phyloP scores from a whole-genome alignment of 1,140 invertebrate genomes.

The Antheraea pernyi region DNA sequence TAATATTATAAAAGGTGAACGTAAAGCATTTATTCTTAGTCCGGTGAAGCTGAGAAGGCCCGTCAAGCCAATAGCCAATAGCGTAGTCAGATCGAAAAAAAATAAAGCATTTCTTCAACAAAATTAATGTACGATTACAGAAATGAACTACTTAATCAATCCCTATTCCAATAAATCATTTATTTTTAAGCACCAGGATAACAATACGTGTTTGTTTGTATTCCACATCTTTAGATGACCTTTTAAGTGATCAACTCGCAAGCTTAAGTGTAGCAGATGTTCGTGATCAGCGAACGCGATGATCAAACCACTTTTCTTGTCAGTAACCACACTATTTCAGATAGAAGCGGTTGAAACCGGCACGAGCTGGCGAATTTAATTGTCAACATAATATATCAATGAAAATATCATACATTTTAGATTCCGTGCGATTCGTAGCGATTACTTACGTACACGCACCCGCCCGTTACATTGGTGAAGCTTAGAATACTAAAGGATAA shows the following conservation, averaged over 20 bases:
- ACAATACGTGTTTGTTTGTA: background rate
- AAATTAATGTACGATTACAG: background rate
- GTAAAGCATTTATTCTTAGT: too few species aligned
- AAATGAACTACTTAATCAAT: background rate
- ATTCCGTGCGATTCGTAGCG: conserved; percentile 21
- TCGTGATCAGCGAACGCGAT: conserved; percentile 39
- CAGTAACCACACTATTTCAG: conserved; percentile 39
- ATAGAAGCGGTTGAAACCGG: conserved; percentile 42
- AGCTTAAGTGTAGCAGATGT: conserved; percentile 18
- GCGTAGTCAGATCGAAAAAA: too few species aligned
- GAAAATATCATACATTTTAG: conserved; percentile 32
- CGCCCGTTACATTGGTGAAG: conserved; percentile 19
- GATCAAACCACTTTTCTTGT: conserved; percentile 37
- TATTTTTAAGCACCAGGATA: background rate
- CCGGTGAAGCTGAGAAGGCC: too few species aligned
- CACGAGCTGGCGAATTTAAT: conserved; percentile 23
- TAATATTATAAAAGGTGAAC: too few species aligned
- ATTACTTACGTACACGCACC: conserved; percentile 17
- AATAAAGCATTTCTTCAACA: background rate
- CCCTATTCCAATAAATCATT: background rate
- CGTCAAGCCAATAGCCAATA: too few species aligned
- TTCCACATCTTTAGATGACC: background rate
- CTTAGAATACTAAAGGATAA: conserved; percentile 29
- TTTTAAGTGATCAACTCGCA: background rate
- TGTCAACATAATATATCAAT: conserved; percentile 15